Evolutionary conservation across 2,888 invertebrate species (phyloP), one percentile per base, ranked within the genome.

Genomic region (Andrena praecox): DNA sequence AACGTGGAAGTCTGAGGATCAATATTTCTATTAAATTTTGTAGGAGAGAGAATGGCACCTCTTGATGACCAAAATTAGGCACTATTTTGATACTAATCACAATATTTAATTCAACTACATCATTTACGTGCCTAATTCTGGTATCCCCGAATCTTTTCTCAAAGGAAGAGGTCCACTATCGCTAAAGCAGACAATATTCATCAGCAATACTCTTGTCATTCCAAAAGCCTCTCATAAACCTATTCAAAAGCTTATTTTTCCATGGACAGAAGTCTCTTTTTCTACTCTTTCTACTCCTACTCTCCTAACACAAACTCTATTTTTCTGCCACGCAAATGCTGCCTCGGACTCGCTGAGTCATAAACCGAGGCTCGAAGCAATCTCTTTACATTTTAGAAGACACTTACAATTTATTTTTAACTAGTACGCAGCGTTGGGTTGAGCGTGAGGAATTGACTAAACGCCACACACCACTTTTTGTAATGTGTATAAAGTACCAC

Each of bases 161-260:
- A 5, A 42, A 64, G 42, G 60, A 56, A 59, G 35, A 29, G 12
- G 29, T 50, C 7, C 33, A 54, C 24, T 31, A 12, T 50, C 29
- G 33, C 76, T 56, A 29, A 60, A 42, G 59, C 56, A 62, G 83
- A 86, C 83, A 77, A 80, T 86, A 86, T 82, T 12, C 50, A 68
- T 80, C 77, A 71, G 33, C 60, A 66, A 81, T 71, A 48, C 31
- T n/a, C 31, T 59, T 42, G 27, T 56, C 12, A n/a, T 33, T n/a
- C 59, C 4, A 6, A 29, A 35, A 20, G 62, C 16, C 12, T 33
- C 16, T 71, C 24, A 27, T 50, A 50, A 7, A 16, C 12, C 5
- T 29, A 31, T 16, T 4, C 20, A 48, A 56, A 27, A 64, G 16
- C 8, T 48, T 48, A 50, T 70, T n/a, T 69, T 54, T 54, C 2